phyloP scores from a whole-genome alignment of 1,140 invertebrate species.

The Bombus superbus region DNA sequence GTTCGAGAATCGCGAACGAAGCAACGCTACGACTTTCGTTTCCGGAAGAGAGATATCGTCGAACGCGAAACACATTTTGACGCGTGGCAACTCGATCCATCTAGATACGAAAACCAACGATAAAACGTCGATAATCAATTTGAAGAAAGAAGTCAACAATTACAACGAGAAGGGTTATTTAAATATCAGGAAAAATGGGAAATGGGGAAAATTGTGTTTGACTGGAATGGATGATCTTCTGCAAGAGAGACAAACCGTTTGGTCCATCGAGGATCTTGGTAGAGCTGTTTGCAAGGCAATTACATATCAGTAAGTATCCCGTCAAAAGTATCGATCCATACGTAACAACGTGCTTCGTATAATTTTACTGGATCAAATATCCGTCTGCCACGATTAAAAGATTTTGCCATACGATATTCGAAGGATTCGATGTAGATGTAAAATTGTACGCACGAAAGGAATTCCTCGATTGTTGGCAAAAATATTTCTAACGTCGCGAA shows the following conservation, averaged over 20 bases:
- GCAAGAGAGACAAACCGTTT: slow-evolving; percentile 72
- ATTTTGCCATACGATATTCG: not conserved
- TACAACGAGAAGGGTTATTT: slow-evolving; percentile 86
- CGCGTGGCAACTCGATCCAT: slow-evolving; percentile 57
- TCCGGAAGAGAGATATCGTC: slow-evolving; percentile 76
- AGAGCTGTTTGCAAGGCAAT: slow-evolving; percentile 90
- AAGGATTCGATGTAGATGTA: not conserved
- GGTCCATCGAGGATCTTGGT: slow-evolving; percentile 88
- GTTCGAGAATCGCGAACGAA: not conserved
- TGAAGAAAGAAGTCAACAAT: slow-evolving; percentile 71
- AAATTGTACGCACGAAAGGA: no score
- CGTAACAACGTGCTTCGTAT: not conserved
- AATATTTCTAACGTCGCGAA: no score
- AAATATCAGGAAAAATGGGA: slow-evolving; percentile 89
- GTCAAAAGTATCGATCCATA: not conserved
- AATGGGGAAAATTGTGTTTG: slow-evolving; percentile 90
- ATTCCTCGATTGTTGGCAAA: no score
- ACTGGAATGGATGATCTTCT: slow-evolving; percentile 64
- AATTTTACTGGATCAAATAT: not conserved
- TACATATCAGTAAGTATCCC: slow-evolving; percentile 87
- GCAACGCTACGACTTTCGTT: slow-evolving; percentile 51
- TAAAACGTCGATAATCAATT: slow-evolving; percentile 39
- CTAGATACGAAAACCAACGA: slow-evolving; percentile 47
- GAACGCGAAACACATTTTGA: slow-evolving; percentile 61
- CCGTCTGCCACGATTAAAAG: not conserved